Evolutionary conservation across 2,113 vertebrate species (phyloP).

Genomic region (Archilochus colubris): DNA sequence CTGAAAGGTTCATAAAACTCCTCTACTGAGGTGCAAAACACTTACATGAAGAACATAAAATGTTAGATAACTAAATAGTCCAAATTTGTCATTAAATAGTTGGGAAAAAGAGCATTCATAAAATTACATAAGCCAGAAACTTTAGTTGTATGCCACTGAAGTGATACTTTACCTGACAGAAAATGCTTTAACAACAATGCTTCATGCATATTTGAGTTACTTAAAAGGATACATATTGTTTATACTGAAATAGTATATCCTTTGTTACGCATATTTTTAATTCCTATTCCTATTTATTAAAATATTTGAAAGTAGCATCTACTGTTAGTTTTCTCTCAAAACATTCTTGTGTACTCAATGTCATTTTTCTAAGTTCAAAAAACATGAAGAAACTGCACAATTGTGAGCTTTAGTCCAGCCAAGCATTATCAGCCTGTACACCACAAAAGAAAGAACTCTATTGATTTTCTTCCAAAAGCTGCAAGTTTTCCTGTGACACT

Average conservation of each 20-base stretch:
- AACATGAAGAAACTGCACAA: neutral
- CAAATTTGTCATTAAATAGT: neutral
- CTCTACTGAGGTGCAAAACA: neutral
- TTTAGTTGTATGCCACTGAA: neutral
- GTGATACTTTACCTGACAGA: neutral
- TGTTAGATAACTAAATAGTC: neutral
- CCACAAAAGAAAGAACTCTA: neutral
- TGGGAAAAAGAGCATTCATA: neutral
- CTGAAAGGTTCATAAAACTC: neutral
- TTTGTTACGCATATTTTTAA: neutral
- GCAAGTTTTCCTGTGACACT: neutral
- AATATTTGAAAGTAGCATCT: neutral
- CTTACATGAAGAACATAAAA: neutral
- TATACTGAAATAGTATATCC: neutral
- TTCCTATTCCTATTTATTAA: neutral
- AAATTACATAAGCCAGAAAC: neutral
- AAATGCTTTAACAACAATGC: neutral
- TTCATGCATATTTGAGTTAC: neutral
- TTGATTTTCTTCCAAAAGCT: rapidly evolving
- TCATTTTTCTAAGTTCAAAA: neutral
- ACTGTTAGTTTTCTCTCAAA: neutral
- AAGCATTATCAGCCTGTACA: neutral
- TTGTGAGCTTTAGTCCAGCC: neutral
- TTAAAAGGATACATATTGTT: neutral
- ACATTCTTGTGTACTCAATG: neutral